phyloP scores from a whole-genome alignment of 2,888 invertebrate genomes.

The Masnerella sp. region DNA sequence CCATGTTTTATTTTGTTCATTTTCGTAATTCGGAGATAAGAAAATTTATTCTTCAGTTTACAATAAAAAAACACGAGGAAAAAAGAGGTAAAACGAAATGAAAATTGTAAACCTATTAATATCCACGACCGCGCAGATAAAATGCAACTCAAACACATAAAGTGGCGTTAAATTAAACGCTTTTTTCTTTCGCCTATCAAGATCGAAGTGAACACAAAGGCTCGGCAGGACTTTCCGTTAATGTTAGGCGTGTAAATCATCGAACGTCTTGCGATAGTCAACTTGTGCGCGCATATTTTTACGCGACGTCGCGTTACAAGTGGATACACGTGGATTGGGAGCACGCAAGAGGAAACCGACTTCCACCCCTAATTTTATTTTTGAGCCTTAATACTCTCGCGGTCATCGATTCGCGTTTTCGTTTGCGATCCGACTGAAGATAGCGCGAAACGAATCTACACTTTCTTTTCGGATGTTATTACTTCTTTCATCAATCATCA shows the following conservation, averaged over 20 bases:
- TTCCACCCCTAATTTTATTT: constrained; percentile 52
- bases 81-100: constrained; percentile 3
- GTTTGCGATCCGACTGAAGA: constrained; percentile 36
- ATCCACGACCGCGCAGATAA: constrained; percentile 23
- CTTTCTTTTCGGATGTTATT: constrained; percentile 35
- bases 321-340: constrained; percentile 39
- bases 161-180: constrained; percentile 37
- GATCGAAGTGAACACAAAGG: constrained; percentile 63
- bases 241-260: constrained; percentile 66
- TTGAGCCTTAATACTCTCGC: no score
- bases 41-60: no score
- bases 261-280: constrained; percentile 55
- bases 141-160: constrained; percentile 39
- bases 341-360: constrained; percentile 55
- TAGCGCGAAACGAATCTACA: constrained; percentile 39
- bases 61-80: no score
- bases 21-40: no score
- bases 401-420: constrained; percentile 19
- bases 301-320: constrained; percentile 55
- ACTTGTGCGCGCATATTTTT: constrained; percentile 52
- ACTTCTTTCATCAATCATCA: constrained; percentile 43
- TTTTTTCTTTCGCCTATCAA: constrained; percentile 58
- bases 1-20: no score
- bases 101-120: constrained; percentile 12
- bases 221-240: constrained; percentile 53